Evolutionary conservation across 2,888 invertebrate genomes (phyloP), one percentile per base, ranked within the genome.

Genomic region (Tipula vernalis): DNA sequence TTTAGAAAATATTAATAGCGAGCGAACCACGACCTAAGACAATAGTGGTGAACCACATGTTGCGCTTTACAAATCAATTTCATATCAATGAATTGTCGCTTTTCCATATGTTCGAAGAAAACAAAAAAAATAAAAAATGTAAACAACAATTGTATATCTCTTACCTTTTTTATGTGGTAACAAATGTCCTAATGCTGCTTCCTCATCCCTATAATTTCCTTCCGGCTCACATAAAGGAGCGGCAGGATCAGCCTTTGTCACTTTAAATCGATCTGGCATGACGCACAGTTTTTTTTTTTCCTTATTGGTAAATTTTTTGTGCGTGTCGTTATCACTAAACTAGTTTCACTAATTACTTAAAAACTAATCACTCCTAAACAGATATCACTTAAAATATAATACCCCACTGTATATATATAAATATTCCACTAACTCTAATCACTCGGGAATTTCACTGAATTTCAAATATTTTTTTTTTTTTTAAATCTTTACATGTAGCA

Each of bases 181-280:
- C 4, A 85, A 41, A 18, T 85, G 41, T 42, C 41, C 42, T 42
- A 42, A 15, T 10, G 85, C 42, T 5, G 85, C 42, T 41, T 85
- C 85, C 85, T 85, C 85, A 42, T 85, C 85, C 28, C 10, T 71
- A 28, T 71, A 71, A 4, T 57, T 57, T 12, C 51, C 51, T 12
- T 71, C 71, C 71, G 71, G 10, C 10, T 71, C 71, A 28, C 28
- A 3, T 12, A 85, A n/a, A 2, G 42, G 12, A 12, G 85, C 41
- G 18, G 41, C 2, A 18, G 87, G 51, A 36, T 87, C 87, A n/a
- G 87, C 57, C 44, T 87, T 87, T 5, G 87, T 87, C 10, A 87
- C 87, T 87, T 87, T 87, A 51, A 87, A 87, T 8, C 87, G 87
- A 44, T 87, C 87, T 28, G 87, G 87, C 87, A 87, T 87, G 42